A percentile compares a stretch with the other conserved stretches of the same genome.
Evolutionary conservation across 1,140 invertebrate species (phyloP).

Genomic region (Papilio dardanus): DNA sequence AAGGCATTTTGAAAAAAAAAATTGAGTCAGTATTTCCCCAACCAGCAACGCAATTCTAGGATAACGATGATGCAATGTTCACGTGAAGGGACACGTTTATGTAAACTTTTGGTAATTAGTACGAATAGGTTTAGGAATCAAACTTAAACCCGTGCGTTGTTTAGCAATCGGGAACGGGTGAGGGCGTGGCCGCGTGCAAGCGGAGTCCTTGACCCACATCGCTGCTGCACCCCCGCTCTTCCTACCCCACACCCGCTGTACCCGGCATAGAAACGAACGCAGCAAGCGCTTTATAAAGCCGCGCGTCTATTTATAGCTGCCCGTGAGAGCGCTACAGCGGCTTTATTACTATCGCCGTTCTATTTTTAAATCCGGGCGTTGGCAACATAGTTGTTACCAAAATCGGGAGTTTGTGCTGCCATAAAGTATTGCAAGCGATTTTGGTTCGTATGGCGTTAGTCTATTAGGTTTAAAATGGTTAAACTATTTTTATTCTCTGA

Average conservation of each 20-base stretch:
- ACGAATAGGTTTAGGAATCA: not conserved
- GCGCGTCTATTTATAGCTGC: slow-evolving; percentile 41
- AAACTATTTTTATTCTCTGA: not conserved
- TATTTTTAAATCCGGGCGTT: slow-evolving; percentile 58
- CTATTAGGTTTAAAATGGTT: not conserved
- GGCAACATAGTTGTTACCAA: slow-evolving; percentile 48
- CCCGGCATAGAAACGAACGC: slow-evolving; percentile 33
- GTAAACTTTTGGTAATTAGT: slow-evolving; percentile 12
- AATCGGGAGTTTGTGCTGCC: slow-evolving; percentile 4
- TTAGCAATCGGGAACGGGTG: slow-evolving; percentile 38
- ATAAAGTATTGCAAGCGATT: not conserved
- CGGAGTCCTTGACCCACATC: slow-evolving; percentile 49
- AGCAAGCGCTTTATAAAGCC: slow-evolving; percentile 39
- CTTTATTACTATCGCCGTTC: slow-evolving; percentile 48
- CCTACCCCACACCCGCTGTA: slow-evolving; percentile 28
- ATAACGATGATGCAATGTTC: slow-evolving; percentile 5
- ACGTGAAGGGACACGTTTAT: slow-evolving; percentile 35
- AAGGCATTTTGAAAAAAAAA: not conserved
- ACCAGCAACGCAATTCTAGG: not conserved
- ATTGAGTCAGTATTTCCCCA: not conserved
- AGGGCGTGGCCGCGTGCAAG: slow-evolving; percentile 48
- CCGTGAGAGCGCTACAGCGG: slow-evolving; percentile 53
- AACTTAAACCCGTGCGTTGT: slow-evolving; percentile 42
- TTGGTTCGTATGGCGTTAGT: not conserved
- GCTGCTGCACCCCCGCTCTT: slow-evolving; percentile 44